Evolutionary conservation across 2,797 vertebrate species (phyloP), one percentile per base, ranked within the genome.

Genomic region (Selene dorsalis): DNA sequence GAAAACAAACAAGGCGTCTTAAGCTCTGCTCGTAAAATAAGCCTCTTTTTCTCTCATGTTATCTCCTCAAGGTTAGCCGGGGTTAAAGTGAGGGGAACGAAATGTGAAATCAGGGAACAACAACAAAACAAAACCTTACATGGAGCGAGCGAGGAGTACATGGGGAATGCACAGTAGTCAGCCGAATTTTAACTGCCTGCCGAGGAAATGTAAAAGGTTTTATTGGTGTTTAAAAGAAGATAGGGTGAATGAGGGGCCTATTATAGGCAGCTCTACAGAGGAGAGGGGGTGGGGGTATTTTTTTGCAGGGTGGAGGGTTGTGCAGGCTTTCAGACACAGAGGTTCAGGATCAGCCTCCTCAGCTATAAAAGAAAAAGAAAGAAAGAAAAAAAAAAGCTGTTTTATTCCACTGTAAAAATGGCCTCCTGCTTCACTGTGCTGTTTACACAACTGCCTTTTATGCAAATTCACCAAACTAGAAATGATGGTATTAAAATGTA

Each of bases 171-270:
- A 75, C 74, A 43, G 85, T 75, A 84, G 83, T 88, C 75, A 81
- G 84, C 77, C 58, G 3, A 52, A 82, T 80, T 83, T 93, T 85
- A 87, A 91, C 79, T 71, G 85, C 83, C 87, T 85, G 87, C 77
- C 72, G 85, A 92, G 92, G 91, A 94, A 93, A 92, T 93, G 88
- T 93, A 89, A 91, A 93, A 89, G n/a, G 87, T 83, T 91, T 88
- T 90, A 92, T 83, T 89, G 88, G 83, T 53, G 84, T 89, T 92
- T 82, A 85, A 88, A 85, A 78, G 84, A 75, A 90, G 87, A 87
- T 82, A 57, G 80, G 74, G 69, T 79, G 88, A 92, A 90, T 85
- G 89, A 89, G 78, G 73, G 52, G 80, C 73, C 83, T 64, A 81
- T 91, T 90, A 89, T 89, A 45, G 73, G 79, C 79, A 66, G 64